Evolutionary conservation across 2,113 vertebrate genomes (phyloP), one percentile per base, ranked within the genome.

Genomic region (Circaetus gallicus): DNA sequence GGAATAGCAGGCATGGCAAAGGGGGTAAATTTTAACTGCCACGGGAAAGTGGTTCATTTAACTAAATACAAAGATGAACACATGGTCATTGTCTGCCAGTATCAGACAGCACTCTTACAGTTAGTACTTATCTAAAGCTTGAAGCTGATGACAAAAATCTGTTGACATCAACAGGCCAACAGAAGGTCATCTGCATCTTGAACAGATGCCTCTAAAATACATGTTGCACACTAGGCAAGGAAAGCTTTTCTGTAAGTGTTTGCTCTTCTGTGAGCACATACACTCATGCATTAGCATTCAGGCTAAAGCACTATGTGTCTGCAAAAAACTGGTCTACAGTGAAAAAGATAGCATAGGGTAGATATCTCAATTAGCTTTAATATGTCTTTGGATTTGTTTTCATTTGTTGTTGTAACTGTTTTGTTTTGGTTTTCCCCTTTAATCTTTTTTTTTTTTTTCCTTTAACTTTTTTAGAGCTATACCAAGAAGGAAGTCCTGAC

Each of bases 231-330:
- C 31, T 4, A 56, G 31, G n/a, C 42, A 79, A 85, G 43, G 52
- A 22, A 50, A 59, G 20, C 16, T 70, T 42, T 38, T 26, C 70
- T 45, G 18, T 8, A 56, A 10, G 43, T 2, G 18, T 45, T 50
- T 50, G 65, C 36, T 62, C 42, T 59, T 25, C 56, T 36, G 42
- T 21, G 43, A 80, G 73, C 36, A 52, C 36, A 45, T 0, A 7
- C 10, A 18, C 66, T 25, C 38, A 2, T 2, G 4, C 14, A 36
- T 2, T 77, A 73, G 36, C 11, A 5, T 16, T 26, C 38, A 38
- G 49, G n/a, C 29, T 53, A 2, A 70, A 28, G 71, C 22, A 17
- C 38, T 28, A 11, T 0, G 0, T 4, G 36, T 32, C 80, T 56
- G 76, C 49, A 72, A 31, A 53, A 42, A 0, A 2, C 12, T 18